phyloP scores from a whole-genome alignment of 2,888 invertebrate genomes.

The Melieria omissa region DNA sequence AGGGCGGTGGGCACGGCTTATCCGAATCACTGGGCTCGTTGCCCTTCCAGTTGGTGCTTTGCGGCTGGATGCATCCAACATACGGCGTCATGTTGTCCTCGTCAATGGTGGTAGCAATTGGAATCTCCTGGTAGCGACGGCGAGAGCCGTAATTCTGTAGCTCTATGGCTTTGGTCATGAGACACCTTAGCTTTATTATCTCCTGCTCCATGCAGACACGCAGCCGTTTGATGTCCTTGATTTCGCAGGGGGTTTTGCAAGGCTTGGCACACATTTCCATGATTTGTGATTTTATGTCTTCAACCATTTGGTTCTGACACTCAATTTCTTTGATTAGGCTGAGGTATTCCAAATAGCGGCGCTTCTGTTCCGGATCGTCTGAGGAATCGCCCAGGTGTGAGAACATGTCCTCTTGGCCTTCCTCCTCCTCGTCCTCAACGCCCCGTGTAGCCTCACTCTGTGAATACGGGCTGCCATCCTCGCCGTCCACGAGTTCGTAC shows the following conservation, averaged over 20 bases:
- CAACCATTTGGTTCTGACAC: constrained; percentile 59
- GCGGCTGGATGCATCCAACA: constrained; percentile 35
- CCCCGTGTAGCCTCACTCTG: constrained; percentile 30
- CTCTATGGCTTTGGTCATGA: constrained; percentile 56
- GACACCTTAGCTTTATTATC: constrained; percentile 57
- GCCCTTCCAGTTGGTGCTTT: constrained; percentile 31
- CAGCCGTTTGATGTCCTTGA: constrained; percentile 56
- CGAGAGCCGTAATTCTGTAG: constrained; percentile 61
- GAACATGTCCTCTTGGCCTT: constrained; percentile 51
- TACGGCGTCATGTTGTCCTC: constrained; percentile 58
- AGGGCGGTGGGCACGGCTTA: constrained; percentile 8
- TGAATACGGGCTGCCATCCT: constrained; percentile 14
- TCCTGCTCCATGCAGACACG: constrained; percentile 62
- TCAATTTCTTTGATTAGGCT: constrained; percentile 59
- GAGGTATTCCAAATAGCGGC: constrained; percentile 57
- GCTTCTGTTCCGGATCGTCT: constrained; percentile 57
- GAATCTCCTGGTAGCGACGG: constrained; percentile 55
- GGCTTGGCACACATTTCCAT: constrained; percentile 53
- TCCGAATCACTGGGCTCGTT: constrained; percentile 41
- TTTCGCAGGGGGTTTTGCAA: constrained; percentile 56
- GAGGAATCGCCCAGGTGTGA: constrained; percentile 54
- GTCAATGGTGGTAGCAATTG: constrained; percentile 60
- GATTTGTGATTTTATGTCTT: constrained; percentile 57
- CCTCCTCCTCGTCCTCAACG: constrained; percentile 36
- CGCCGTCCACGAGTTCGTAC: constrained; percentile 42